Evolutionary conservation across 2,113 vertebrate species (phyloP).

Genomic region (Elgaria multicarinata): DNA sequence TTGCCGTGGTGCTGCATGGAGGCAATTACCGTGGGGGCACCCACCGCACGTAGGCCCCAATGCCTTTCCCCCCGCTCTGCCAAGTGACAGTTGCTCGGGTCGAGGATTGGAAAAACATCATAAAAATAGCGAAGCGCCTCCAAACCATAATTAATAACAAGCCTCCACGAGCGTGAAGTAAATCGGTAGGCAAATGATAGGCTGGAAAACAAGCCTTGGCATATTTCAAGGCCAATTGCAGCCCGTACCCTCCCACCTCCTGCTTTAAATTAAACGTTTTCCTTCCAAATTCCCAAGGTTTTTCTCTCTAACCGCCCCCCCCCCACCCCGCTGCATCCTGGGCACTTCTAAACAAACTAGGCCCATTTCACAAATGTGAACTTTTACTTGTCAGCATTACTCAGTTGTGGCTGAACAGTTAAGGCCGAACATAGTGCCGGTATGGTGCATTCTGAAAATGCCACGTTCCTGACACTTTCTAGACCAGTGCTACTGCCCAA

Average conservation of each 20-base stretch:
- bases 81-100: slow-evolving; percentile 26
- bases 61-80: slow-evolving; percentile 8
- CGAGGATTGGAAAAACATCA: slow-evolving; percentile 16
- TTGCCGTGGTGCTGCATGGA: background rate
- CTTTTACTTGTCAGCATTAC: background rate
- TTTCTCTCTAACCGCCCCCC: background rate
- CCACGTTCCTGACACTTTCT: background rate
- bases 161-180: slow-evolving; percentile 51
- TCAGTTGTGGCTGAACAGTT: background rate
- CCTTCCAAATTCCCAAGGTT: background rate
- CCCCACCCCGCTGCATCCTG: background rate
- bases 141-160: slow-evolving; percentile 66
- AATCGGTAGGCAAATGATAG: slow-evolving; percentile 68
- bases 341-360: background rate
- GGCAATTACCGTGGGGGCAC: slow-evolving; percentile 16
- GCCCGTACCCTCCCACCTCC: background rate
- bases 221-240: slow-evolving; percentile 40
- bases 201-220: background rate
- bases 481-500: too few species aligned
- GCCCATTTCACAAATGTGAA: background rate
- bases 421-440: too few species aligned
- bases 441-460: background rate
- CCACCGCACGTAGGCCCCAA: background rate
- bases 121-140: slow-evolving; percentile 32
- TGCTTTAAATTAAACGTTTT: background rate